Evolutionary conservation across 2,888 invertebrate genomes (phyloP).

Genomic region (Campoplex capitator): DNA sequence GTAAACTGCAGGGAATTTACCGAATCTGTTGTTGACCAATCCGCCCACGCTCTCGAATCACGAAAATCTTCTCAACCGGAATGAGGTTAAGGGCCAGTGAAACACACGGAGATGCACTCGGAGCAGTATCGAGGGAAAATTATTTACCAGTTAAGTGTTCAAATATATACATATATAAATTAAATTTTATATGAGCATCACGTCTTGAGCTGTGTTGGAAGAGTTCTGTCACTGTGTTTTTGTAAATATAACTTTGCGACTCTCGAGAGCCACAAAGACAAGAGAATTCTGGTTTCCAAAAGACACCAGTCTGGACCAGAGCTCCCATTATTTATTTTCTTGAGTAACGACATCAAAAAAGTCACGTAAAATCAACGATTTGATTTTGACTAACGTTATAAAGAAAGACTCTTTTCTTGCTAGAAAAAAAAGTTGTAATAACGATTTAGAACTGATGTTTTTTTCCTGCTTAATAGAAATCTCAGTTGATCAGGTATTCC

Average conservation of each 20-base stretch:
- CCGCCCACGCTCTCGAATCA: conserved; percentile 40
- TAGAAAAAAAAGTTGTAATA: not conserved
- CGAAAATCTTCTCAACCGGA: conserved; percentile 52
- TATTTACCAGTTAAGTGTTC: conserved; percentile 24
- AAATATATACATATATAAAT: not conserved
- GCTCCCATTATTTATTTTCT: no score
- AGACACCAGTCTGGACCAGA: not conserved
- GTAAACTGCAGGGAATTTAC: conserved; percentile 48
- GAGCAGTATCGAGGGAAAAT: conserved; percentile 16
- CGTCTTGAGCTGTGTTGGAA: conserved; percentile 26
- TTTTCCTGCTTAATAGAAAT: conserved; percentile 29
- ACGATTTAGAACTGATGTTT: conserved; percentile 2
- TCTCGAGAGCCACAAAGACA: not conserved
- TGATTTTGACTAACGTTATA: not conserved
- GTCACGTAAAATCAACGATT: no score
- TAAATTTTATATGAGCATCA: conserved; percentile 49
- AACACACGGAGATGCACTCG: conserved; percentile 5
- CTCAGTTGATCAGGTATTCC: conserved; percentile 31
- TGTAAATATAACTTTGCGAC: not conserved
- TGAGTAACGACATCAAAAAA: no score
- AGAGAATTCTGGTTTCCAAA: not conserved
- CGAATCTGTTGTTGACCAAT: conserved; percentile 61
- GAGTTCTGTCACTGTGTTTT: conserved; percentile 28
- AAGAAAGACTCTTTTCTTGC: not conserved
- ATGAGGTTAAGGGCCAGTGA: conserved; percentile 59